Conservation (phyloP, 2,888 invertebrate genomes). For the Hypselothyrea guttata region DNA sequence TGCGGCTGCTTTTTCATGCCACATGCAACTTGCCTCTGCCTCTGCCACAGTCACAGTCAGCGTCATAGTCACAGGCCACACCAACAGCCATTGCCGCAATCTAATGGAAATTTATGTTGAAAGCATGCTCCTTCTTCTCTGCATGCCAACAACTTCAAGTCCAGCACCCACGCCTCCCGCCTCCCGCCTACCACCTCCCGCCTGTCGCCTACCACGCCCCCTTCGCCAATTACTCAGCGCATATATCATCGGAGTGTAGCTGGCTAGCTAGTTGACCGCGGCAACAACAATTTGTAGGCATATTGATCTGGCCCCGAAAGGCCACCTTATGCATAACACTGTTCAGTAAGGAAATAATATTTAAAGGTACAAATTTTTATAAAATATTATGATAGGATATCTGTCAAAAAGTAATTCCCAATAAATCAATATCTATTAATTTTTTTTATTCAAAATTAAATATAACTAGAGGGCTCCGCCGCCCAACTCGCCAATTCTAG, state of each 20-base stretch:
- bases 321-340: conserved; percentile 54
- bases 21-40: conserved; percentile 62
- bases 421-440: background rate
- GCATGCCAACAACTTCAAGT: conserved; percentile 40
- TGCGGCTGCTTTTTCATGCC: conserved; percentile 69
- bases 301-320: conserved; percentile 63
- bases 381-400: too few relatives aligned
- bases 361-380: too few relatives aligned
- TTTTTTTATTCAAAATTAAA: background rate
- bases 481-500: too few relatives aligned
- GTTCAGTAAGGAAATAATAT: conserved; percentile 11
- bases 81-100: conserved; percentile 47
- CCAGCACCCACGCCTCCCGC: conserved; percentile 18
- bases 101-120: conserved; percentile 77
- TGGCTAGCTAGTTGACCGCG: conserved; percentile 52
- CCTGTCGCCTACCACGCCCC: background rate
- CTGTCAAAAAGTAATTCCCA: too few relatives aligned
- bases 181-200: background rate
- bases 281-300: conserved; percentile 71
- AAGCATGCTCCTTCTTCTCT: conserved; percentile 61
- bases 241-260: conserved; percentile 17
- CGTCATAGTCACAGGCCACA: too few relatives aligned
- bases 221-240: conserved; percentile 2
- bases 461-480: too few relatives aligned
- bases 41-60: conserved; percentile 15